Conservation (phyloP, 2,113 vertebrate genomes). For the Macquaria ambigua region DNA sequence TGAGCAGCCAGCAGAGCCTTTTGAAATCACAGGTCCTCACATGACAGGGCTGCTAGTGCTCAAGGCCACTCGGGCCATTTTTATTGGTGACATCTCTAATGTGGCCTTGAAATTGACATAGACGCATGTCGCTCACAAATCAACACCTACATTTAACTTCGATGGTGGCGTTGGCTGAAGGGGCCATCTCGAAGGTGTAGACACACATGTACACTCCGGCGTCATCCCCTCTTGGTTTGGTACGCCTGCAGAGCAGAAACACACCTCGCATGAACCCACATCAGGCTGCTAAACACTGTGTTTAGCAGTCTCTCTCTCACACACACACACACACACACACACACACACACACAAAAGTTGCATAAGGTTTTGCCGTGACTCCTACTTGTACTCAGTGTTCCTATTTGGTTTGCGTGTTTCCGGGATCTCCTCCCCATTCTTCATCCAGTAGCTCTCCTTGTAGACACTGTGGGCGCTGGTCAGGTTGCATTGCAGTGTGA, state of each 20-base stretch:
- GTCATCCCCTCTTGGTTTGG: constrained; percentile 89
- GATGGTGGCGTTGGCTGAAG: constrained; percentile 93
- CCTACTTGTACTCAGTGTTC: constrained; percentile 90
- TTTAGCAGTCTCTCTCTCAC: neutral
- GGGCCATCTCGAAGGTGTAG: constrained; percentile 87
- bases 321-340: neutral
- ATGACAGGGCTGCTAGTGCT: constrained; percentile 48
- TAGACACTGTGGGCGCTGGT: constrained; percentile 83
- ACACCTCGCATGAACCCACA: constrained; percentile 55
- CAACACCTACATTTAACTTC: constrained; percentile 94
- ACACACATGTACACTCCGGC: constrained; percentile 96
- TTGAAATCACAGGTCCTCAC: constrained; percentile 64
- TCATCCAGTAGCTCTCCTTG: constrained; percentile 92
- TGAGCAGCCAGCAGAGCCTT: constrained; percentile 49
- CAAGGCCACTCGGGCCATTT: constrained; percentile 53
- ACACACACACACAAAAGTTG: neutral
- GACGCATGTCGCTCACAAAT: constrained; percentile 29
- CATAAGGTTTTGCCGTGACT: neutral
- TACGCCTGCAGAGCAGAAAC: constrained; percentile 85
- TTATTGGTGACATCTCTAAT: constrained; percentile 43
- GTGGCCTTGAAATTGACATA: constrained; percentile 39
- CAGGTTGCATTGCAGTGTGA: constrained; percentile 95
- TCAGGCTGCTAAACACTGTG: neutral
- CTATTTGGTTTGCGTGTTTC: constrained; percentile 79
- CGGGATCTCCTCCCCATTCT: constrained; percentile 91